Evolutionary conservation across 64 coral and sea anemone genomes (phyloP).

Genomic region (Actinia tenebrosa): DNA sequence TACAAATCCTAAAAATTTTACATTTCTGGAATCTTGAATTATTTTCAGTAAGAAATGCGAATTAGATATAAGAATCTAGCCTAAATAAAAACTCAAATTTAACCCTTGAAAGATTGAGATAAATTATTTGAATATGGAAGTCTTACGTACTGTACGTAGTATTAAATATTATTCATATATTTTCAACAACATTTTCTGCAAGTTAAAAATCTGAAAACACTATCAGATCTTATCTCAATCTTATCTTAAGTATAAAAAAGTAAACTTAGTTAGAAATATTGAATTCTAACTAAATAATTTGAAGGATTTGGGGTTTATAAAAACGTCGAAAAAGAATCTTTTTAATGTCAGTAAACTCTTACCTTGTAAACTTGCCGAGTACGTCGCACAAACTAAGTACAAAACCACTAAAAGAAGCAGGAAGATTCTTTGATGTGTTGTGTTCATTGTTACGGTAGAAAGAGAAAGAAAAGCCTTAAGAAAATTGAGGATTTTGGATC

Average conservation of each 20-base stretch:
- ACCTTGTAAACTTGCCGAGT: slow-evolving; percentile 14
- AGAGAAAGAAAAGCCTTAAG: not conserved
- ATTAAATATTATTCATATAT: too few relatives aligned
- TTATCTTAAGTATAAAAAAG: not conserved
- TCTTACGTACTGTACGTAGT: too few relatives aligned
- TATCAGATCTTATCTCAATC: not conserved
- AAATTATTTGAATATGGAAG: too few relatives aligned
- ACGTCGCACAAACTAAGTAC: not conserved
- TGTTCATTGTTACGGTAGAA: not conserved
- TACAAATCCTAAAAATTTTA: not conserved
- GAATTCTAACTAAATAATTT: too few relatives aligned
- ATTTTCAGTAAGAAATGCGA: not conserved
- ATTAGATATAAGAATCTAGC: not conserved
- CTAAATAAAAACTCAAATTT: too few relatives aligned
- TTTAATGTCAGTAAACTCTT: not conserved
- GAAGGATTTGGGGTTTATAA: too few relatives aligned
- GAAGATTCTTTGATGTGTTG: not conserved
- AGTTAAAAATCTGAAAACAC: not conserved
- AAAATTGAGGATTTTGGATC: not conserved
- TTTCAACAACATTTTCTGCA: too few relatives aligned
- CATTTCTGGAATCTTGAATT: not conserved
- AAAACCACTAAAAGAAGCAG: not conserved
- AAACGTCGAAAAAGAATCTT: too few relatives aligned
- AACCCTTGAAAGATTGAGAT: too few relatives aligned
- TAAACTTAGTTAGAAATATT: not conserved